Evolutionary conservation across 2,797 vertebrate species (phyloP).

Genomic region (Pseudotriccus pelzelni): DNA sequence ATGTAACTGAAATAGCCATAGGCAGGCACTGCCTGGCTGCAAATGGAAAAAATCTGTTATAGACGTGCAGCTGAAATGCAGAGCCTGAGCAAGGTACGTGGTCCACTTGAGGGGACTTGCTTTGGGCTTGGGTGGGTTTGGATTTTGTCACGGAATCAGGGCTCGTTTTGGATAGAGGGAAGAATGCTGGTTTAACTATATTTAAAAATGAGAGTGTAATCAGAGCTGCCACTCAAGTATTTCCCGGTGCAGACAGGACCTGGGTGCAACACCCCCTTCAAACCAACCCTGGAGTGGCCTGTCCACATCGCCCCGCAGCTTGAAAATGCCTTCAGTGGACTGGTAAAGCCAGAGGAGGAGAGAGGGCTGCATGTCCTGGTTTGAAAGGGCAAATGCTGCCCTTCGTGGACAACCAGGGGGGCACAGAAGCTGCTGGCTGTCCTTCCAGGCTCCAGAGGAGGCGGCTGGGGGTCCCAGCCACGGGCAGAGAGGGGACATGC

Average conservation of each 20-base stretch:
- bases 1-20: not conserved
- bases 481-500: not conserved
- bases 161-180: not conserved
- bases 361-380: not conserved
- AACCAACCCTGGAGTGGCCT: not conserved
- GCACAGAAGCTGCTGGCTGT: not conserved
- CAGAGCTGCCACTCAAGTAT: not conserved
- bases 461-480: not conserved
- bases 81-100: not conserved
- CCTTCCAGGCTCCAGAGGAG: not conserved
- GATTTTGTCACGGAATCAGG: not conserved
- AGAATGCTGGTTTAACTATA: not conserved
- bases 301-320: accelerated
- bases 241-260: not conserved
- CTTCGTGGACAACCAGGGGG: not conserved
- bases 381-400: not conserved
- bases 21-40: not conserved
- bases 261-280: not conserved
- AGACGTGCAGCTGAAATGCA: accelerated
- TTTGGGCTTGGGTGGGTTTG: not conserved
- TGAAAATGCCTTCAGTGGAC: not conserved
- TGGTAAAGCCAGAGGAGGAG: not conserved
- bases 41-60: not conserved
- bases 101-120: not conserved
- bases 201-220: not conserved